Evolutionary conservation across 2,113 vertebrate genomes (phyloP).

Genomic region (Chamaetylas fuelleborni): DNA sequence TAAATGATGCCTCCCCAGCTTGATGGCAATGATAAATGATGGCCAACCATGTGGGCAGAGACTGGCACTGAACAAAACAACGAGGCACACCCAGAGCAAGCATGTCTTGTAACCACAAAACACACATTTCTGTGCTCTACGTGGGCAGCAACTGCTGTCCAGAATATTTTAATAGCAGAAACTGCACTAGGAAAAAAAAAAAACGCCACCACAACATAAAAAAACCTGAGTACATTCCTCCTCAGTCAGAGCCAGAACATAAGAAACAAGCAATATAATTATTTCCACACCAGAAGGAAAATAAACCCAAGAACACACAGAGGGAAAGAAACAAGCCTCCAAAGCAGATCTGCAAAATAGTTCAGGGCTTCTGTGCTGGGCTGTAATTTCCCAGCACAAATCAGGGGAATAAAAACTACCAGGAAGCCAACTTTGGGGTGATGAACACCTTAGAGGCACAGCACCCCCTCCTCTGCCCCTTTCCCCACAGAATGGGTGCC

Average conservation of each 20-base stretch:
- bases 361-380: neutral
- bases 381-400: neutral
- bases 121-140: neutral
- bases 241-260: neutral
- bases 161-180: neutral
- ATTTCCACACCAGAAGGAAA: constrained; percentile 12
- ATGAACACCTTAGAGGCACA: neutral
- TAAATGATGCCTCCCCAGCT: neutral
- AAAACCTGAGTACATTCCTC: neutral
- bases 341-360: neutral
- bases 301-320: neutral
- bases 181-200: neutral
- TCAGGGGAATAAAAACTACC: neutral
- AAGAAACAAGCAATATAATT: constrained; percentile 7
- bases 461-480: neutral
- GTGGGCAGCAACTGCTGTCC: constrained; percentile 33
- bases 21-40: neutral
- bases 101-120: constrained; percentile 18
- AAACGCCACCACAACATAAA: neutral
- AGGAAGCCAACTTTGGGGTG: neutral
- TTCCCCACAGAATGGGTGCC: neutral
- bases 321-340: neutral
- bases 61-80: neutral
- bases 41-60: neutral
- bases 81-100: neutral